Evolutionary conservation across 37 sponge, comb jelly and placozoan genomes (phyloP).

Genomic region (Geodia barretti): DNA sequence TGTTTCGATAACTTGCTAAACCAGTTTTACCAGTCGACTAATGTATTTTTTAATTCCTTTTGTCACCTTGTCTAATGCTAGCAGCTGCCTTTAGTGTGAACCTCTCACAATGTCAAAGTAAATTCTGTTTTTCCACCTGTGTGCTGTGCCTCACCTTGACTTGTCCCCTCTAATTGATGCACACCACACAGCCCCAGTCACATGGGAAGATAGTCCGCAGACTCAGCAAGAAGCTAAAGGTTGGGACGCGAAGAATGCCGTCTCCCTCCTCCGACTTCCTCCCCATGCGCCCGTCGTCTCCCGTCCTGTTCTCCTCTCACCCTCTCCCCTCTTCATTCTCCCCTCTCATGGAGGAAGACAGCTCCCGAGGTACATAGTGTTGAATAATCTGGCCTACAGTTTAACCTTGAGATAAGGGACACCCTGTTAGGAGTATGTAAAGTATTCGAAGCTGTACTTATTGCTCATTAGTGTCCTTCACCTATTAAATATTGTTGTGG

Average conservation of each 20-base stretch:
- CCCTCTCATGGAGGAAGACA: background rate
- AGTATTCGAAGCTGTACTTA: too few species aligned
- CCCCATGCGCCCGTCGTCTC: conserved; percentile 45
- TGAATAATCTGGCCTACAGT: too few species aligned
- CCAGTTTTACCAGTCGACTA: background rate
- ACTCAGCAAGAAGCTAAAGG: conserved; percentile 57
- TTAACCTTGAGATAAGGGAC: too few species aligned
- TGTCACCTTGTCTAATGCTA: background rate
- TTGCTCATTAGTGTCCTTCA: too few species aligned
- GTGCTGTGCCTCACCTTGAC: background rate
- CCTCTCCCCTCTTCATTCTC: conserved; percentile 12
- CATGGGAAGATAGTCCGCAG: conserved; percentile 66
- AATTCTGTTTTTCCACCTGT: background rate
- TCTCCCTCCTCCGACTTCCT: conserved; percentile 20
- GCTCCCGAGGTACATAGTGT: too few species aligned
- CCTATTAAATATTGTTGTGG: too few species aligned
- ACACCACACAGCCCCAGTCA: conserved; percentile 55
- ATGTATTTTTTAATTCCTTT: too few species aligned
- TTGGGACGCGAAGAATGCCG: background rate
- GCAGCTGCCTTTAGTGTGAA: background rate
- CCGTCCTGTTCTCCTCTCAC: conserved; percentile 41
- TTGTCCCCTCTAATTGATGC: background rate
- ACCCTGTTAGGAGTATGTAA: too few species aligned
- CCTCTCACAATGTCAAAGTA: background rate
- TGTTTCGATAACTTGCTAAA: too few species aligned